A percentile compares a stretch with the other conserved stretches of the same genome.
Evolutionary conservation across 2,113 vertebrate species (phyloP).

Genomic region (Halcyon malimbica): DNA sequence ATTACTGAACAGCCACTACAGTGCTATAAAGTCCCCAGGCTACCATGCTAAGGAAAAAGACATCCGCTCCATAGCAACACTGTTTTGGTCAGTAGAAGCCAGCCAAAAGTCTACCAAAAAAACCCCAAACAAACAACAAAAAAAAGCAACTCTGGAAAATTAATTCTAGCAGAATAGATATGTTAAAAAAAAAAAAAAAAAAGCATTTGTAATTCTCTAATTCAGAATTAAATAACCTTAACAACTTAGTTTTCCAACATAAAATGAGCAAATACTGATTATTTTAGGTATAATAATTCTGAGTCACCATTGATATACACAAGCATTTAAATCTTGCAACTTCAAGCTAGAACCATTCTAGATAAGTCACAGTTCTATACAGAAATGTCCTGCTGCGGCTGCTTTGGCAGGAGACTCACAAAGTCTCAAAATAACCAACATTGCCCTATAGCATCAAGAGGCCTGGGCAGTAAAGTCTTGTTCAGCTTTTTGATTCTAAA

Average conservation of each 20-base stretch:
- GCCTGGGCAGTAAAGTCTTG: not conserved
- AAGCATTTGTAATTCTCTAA: not conserved
- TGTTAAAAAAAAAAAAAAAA: not conserved
- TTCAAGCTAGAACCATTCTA: not conserved
- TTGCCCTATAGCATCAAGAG: not conserved
- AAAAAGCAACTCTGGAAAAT: not conserved
- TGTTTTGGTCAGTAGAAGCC: not conserved
- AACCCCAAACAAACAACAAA: not conserved
- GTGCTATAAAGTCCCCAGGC: not conserved
- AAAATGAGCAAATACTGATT: not conserved
- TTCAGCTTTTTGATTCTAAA: not conserved
- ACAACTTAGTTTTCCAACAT: not conserved
- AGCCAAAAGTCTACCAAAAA: not conserved
- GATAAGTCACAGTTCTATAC: not conserved
- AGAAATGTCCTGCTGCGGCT: not conserved
- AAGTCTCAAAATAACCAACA: not conserved
- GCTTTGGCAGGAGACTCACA: not conserved
- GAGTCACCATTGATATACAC: accelerated
- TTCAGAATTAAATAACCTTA: not conserved
- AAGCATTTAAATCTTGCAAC: not conserved
- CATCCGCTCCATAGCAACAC: not conserved
- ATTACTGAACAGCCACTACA: not conserved
- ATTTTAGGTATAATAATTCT: not conserved
- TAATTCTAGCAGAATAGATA: not conserved
- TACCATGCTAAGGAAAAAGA: not conserved